These are phyloP conservation scores for Meloidogyne floridensis DNA, from an alignment of 1,140 invertebrate genomes.

Conservation along the genomic window DNA sequence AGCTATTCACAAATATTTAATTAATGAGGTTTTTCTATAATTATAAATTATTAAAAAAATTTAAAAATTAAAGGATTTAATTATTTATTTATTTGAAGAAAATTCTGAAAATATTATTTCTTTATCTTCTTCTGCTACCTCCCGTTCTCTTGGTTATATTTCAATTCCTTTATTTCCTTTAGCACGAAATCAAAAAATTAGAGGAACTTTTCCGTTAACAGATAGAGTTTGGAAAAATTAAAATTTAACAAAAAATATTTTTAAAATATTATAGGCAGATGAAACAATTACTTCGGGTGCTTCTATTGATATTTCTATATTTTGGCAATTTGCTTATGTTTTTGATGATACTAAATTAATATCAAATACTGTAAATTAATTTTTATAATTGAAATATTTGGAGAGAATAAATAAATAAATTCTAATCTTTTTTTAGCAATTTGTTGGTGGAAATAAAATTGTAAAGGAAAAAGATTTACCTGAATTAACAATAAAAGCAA, in stretches of 20 bases:
- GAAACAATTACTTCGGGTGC: conserved; percentile 36
- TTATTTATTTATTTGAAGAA: conserved; percentile 34
- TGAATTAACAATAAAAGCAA: background rate
- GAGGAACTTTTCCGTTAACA: conserved; percentile 36
- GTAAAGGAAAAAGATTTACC: background rate
- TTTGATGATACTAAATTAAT: conserved; percentile 36
- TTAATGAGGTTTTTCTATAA: conserved; percentile 27
- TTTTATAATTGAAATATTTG: background rate
- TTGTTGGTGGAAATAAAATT: too few species aligned
- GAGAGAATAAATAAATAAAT: too few species aligned
- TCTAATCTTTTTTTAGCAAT: too few species aligned
- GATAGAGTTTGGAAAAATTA: conserved; percentile 2
- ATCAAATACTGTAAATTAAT: background rate
- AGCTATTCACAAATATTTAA: conserved; percentile 49
- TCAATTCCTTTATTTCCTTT: conserved; percentile 32
- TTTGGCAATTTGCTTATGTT: conserved; percentile 47
- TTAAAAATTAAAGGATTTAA: conserved; percentile 30
- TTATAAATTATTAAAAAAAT: background rate
- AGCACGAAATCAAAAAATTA: conserved; percentile 34
- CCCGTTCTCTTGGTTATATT: conserved; percentile 15
- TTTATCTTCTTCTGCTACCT: background rate
- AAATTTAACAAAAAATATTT: background rate
- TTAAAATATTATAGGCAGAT: conserved; percentile 26
- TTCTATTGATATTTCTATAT: conserved; percentile 42
- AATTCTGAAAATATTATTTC: background rate